These are phyloP conservation scores for Anguilla japonica DNA, from an alignment of 2,113 vertebrate species.

Conservation along the genomic window DNA sequence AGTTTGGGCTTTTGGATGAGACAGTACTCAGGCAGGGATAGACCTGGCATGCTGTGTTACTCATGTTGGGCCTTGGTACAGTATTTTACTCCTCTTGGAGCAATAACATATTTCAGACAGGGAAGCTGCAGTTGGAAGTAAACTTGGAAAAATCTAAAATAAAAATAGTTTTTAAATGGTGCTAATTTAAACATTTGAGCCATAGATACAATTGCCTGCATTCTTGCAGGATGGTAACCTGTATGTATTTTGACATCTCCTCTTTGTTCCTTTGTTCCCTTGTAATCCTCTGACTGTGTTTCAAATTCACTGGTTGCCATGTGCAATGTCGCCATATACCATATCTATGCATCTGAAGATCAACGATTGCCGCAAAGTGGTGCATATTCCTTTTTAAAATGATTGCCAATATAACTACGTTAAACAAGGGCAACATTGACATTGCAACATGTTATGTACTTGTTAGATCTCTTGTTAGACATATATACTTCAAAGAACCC, in stretches of 20 bases:
- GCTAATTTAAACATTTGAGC: neutral
- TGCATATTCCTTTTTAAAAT: neutral
- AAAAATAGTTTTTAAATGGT: neutral
- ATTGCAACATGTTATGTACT: neutral
- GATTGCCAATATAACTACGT: neutral
- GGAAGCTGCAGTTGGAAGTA: neutral
- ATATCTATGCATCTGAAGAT: neutral
- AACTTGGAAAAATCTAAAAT: neutral
- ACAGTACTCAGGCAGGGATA: neutral
- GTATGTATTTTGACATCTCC: neutral
- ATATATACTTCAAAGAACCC: neutral
- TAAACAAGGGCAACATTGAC: neutral
- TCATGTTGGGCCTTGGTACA: neutral
- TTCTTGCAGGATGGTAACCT: neutral
- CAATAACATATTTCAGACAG: neutral
- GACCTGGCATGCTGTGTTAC: neutral
- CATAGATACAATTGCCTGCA: neutral
- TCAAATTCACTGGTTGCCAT: neutral
- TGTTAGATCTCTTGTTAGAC: neutral
- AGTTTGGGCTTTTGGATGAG: neutral
- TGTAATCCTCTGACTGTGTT: neutral
- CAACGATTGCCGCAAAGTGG: neutral
- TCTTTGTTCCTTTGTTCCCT: neutral
- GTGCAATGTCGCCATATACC: neutral
- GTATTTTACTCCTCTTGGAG: neutral